Conservation (phyloP, 2,888 invertebrate genomes). For the Apocheima hispidaria region DNA sequence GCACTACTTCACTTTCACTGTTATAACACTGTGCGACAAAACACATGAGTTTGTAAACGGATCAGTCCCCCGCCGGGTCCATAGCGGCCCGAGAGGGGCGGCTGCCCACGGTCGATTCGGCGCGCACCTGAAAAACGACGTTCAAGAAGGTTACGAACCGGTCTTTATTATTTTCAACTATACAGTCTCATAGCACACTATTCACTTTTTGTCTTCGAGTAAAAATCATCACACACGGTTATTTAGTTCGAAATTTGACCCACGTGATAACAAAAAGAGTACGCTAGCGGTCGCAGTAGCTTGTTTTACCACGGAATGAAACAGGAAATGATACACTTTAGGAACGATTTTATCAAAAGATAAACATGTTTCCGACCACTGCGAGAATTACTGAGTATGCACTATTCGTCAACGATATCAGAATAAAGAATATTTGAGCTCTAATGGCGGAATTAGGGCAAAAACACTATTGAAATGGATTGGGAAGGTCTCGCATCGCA, state of each 20-base stretch:
- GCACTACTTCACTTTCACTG: constrained; percentile 62
- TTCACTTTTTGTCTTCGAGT: constrained; percentile 35
- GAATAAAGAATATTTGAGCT: constrained; percentile 65
- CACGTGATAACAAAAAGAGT: constrained; percentile 85
- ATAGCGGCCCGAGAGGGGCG: constrained; percentile 60
- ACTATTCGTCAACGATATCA: constrained; percentile 54
- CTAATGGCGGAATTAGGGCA: constrained; percentile 82
- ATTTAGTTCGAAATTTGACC: constrained; percentile 79
- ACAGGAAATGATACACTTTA: constrained; percentile 82
- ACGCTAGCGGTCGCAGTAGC: constrained; percentile 79
- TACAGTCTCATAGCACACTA: constrained; percentile 23
- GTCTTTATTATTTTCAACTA: constrained; percentile 61
- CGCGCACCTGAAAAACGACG: constrained; percentile 81
- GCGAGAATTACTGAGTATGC: constrained; percentile 29
- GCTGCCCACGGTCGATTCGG: constrained; percentile 60
- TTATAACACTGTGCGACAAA: constrained; percentile 61
- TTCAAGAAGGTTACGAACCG: constrained; percentile 72
- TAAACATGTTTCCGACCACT: constrained; percentile 24
- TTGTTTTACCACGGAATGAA: constrained; percentile 79
- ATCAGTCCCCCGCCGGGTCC: constrained; percentile 78
- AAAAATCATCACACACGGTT: constrained; percentile 44
- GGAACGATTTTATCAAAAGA: constrained; percentile 59
- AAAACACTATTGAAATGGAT: constrained; percentile 73
- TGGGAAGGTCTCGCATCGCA: constrained; percentile 55
- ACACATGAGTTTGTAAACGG: constrained; percentile 51